Conservation (phyloP, 2,113 vertebrate species). For the Sinocyclocheilus rhinocerous region DNA sequence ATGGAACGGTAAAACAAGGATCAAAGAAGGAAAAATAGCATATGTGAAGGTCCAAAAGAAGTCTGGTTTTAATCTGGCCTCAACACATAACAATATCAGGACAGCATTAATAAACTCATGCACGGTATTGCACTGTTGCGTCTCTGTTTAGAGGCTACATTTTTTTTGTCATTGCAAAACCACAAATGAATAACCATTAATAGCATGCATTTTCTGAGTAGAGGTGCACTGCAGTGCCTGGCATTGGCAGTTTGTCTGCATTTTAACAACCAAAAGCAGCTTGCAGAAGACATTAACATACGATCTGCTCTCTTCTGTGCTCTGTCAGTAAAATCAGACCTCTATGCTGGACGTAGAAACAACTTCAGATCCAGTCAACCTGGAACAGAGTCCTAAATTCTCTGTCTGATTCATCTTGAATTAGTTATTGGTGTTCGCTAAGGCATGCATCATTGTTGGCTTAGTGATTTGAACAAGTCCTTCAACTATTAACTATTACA, state of each 20-base stretch:
- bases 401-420: slow-evolving; percentile 54
- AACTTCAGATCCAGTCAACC: slow-evolving; percentile 56
- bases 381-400: slow-evolving; percentile 57
- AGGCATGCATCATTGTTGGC: slow-evolving; percentile 1
- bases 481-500: neutral
- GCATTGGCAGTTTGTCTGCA: slow-evolving; percentile 39
- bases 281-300: slow-evolving; percentile 70
- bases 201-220: neutral
- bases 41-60: slow-evolving; percentile 5
- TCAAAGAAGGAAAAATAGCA: slow-evolving; percentile 12
- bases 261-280: slow-evolving; percentile 57
- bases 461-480: no score
- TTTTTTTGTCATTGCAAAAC: neutral
- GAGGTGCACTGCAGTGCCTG: neutral
- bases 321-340: slow-evolving; percentile 63
- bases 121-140: neutral
- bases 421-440: slow-evolving; percentile 50
- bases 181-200: neutral
- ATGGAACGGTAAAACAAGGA: slow-evolving; percentile 8
- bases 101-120: slow-evolving; percentile 9
- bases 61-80: neutral
- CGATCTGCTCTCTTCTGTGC: slow-evolving; percentile 45
- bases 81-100: neutral
- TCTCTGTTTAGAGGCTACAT: neutral
- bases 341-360: slow-evolving; percentile 51